A percentile compares a stretch with the other conserved stretches of the same genome.
Evolutionary conservation across 2,113 vertebrate species (phyloP).

Genomic region (Platichthys stellatus): DNA sequence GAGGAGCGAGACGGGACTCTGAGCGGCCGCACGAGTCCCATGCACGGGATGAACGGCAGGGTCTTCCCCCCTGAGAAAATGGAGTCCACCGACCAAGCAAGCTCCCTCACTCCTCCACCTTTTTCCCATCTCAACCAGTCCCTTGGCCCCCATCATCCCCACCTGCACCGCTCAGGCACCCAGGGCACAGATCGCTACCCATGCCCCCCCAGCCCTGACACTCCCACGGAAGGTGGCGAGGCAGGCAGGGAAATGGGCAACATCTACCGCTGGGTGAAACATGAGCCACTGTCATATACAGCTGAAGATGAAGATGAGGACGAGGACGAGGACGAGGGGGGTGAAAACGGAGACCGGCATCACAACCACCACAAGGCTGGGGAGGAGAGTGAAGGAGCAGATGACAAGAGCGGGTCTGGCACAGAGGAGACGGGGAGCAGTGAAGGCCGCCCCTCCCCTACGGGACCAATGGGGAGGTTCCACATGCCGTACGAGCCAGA

Average conservation of each 20-base stretch:
- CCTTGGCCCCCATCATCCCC: slow-evolving; percentile 77
- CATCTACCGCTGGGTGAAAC: slow-evolving; percentile 96
- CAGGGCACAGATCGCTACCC: slow-evolving; percentile 78
- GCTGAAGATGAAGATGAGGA: slow-evolving; percentile 88
- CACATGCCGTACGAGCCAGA: slow-evolving; percentile 95
- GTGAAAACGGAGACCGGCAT: slow-evolving; percentile 82
- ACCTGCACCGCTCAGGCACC: slow-evolving; percentile 75
- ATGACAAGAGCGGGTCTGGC: slow-evolving; percentile 91
- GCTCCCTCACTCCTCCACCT: slow-evolving; percentile 69
- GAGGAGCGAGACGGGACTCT: slow-evolving; percentile 79
- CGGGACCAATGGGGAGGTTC: slow-evolving; percentile 89
- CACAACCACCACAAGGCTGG: slow-evolving; percentile 78
- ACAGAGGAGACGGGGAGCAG: slow-evolving; percentile 97
- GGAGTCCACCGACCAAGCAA: slow-evolving; percentile 70
- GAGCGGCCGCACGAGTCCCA: slow-evolving; percentile 84
- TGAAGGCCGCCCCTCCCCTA: slow-evolving; percentile 89
- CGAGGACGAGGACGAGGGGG: slow-evolving; percentile 89
- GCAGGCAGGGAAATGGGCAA: slow-evolving; percentile 73
- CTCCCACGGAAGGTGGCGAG: slow-evolving; percentile 83
- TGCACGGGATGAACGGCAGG: slow-evolving; percentile 78
- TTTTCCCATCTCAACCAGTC: slow-evolving; percentile 81
- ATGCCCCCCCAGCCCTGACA: slow-evolving; percentile 82
- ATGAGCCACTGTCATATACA: slow-evolving; percentile 87
- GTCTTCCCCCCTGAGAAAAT: slow-evolving; percentile 82
- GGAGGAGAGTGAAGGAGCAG: slow-evolving; percentile 83